Evolutionary conservation across 2,113 vertebrate species (phyloP).

Genomic region (Sciurus niger): DNA sequence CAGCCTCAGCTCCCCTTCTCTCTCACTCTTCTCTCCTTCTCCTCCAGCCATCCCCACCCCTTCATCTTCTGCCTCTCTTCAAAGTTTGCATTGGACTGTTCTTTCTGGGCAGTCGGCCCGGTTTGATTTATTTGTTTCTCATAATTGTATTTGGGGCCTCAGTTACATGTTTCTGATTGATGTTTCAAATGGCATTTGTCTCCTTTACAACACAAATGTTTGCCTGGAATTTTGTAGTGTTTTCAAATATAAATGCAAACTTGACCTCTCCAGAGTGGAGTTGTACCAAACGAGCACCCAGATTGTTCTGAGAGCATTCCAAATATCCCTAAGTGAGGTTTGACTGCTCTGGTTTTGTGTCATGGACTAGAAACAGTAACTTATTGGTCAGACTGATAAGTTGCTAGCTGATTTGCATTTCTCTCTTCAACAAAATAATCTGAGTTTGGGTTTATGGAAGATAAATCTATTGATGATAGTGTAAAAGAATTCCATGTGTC

Average conservation of each 20-base stretch:
- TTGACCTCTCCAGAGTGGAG: background rate
- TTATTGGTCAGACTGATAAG: background rate
- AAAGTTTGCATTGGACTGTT: conserved; percentile 59
- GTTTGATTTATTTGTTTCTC: conserved; percentile 76
- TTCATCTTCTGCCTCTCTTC: background rate
- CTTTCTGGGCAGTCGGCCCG: conserved; percentile 69
- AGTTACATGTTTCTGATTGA: conserved; percentile 35
- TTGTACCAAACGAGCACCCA: background rate
- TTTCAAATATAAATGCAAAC: conserved; percentile 27
- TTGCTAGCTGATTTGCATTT: background rate
- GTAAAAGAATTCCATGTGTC: background rate
- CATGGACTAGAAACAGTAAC: background rate
- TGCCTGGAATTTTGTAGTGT: conserved; percentile 60
- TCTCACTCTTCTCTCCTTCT: background rate
- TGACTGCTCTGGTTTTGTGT: background rate
- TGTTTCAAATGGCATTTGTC: conserved; percentile 27
- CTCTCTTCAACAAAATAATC: background rate
- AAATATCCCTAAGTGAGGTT: background rate
- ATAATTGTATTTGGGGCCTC: conserved; percentile 68
- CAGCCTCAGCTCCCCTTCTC: background rate
- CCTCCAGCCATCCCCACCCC: too few relatives aligned
- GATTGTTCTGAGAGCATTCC: background rate
- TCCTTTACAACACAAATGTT: background rate
- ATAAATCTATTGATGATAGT: background rate
- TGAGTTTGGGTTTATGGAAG: conserved; percentile 15